A percentile compares a stretch with the other conserved stretches of the same genome.
These are phyloP conservation scores for Heliothis virescens DNA, from an alignment of 1,140 invertebrate genomes.

Conservation along the genomic window DNA sequence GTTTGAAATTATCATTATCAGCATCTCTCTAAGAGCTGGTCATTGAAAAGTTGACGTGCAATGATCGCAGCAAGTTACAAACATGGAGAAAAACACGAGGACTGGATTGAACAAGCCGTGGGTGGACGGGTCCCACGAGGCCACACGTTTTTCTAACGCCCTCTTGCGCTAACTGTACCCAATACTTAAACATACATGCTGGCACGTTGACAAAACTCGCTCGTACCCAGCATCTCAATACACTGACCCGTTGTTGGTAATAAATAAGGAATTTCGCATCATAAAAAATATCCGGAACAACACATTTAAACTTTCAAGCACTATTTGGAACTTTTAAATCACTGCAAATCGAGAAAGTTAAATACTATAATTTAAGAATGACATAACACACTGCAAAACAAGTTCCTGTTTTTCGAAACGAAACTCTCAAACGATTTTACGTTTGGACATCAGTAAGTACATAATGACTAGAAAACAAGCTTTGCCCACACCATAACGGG, in stretches of 20 bases:
- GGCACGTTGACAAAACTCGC: slow-evolving; percentile 25
- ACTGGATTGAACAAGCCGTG: slow-evolving; percentile 61
- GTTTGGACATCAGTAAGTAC: slow-evolving; percentile 16
- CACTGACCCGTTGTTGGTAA: slow-evolving; percentile 31
- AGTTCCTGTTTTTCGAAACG: slow-evolving; percentile 23
- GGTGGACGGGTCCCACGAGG: slow-evolving; percentile 73
- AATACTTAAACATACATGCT: slow-evolving; percentile 53
- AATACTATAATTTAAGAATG: slow-evolving; percentile 12
- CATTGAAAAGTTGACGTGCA: slow-evolving; percentile 18
- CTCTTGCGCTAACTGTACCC: slow-evolving; percentile 72
- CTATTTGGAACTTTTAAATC: background rate
- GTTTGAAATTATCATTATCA: slow-evolving; percentile 10
- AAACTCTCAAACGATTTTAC: slow-evolving; percentile 18
- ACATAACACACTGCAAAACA: slow-evolving; percentile 23
- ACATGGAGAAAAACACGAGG: slow-evolving; percentile 49
- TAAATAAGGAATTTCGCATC: background rate
- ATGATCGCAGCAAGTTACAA: slow-evolving; percentile 46
- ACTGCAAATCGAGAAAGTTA: slow-evolving; percentile 8
- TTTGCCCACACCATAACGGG: slow-evolving; percentile 34
- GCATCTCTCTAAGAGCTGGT: slow-evolving; percentile 1
- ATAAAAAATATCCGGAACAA: background rate
- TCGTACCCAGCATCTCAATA: slow-evolving; percentile 10
- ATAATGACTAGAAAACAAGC: slow-evolving; percentile 38
- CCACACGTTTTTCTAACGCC: slow-evolving; percentile 76
- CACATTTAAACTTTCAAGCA: background rate